These are phyloP conservation scores for Ateles fusciceps DNA, from an alignment of 2,797 vertebrate species.

Conservation along the genomic window DNA sequence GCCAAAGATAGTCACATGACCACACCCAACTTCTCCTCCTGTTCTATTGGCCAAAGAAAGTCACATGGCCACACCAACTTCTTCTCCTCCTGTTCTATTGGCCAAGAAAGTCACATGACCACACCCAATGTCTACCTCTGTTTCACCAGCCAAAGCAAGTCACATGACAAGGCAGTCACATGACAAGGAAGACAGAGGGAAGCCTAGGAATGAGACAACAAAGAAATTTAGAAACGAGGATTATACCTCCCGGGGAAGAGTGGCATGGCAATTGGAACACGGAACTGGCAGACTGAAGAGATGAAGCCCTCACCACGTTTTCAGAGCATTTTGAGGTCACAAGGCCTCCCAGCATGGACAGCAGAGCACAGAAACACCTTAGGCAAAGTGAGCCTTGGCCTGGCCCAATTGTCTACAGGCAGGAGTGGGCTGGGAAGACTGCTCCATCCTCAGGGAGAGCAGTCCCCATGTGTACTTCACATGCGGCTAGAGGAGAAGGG, in stretches of 20 bases:
- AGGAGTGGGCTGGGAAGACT: not conserved
- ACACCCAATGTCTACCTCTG: too few relatives aligned
- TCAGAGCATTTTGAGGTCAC: fast-evolving
- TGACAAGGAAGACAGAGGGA: not conserved
- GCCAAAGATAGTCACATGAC: too few relatives aligned
- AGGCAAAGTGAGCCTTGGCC: not conserved
- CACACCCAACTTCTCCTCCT: too few relatives aligned
- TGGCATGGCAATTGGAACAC: fast-evolving
- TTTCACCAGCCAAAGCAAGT: too few relatives aligned
- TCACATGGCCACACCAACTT: too few relatives aligned
- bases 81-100: too few relatives aligned
- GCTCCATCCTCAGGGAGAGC: fast-evolving
- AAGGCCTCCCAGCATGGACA: fast-evolving
- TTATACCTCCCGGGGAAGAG: fast-evolving
- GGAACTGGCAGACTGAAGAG: fast-evolving
- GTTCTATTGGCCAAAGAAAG: too few relatives aligned
- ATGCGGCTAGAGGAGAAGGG: fast-evolving
- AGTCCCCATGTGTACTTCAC: fast-evolving
- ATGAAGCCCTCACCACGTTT: fast-evolving
- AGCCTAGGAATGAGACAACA: fast-evolving
- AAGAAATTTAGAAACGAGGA: not conserved
- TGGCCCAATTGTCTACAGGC: too few relatives aligned
- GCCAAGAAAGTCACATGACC: too few relatives aligned
- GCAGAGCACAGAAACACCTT: fast-evolving
- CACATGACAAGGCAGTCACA: too few relatives aligned